Conservation (phyloP, 2,888 invertebrate genomes). For the Limenitis camilla region DNA sequence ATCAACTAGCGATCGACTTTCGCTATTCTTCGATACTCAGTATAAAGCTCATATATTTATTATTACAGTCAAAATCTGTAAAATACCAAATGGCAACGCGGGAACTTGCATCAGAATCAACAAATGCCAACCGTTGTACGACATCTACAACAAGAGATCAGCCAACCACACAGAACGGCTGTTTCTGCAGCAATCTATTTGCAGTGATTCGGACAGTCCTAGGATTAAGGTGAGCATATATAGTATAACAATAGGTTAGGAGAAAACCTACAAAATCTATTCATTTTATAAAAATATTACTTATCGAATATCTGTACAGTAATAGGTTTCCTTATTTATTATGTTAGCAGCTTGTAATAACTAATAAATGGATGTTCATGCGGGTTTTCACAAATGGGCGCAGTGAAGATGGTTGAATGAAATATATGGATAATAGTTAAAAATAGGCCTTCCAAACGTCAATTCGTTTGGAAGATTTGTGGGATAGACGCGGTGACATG, state of each 20-base stretch:
- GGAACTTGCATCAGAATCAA: conserved; percentile 32
- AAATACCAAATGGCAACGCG: conserved; percentile 31
- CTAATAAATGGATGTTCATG: no score
- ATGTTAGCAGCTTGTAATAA: no score
- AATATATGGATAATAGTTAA: no score
- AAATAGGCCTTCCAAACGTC: no score
- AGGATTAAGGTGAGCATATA: conserved; percentile 21
- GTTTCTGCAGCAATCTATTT: conserved; percentile 30
- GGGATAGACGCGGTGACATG: no score
- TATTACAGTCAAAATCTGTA: conserved; percentile 31
- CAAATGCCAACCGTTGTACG: conserved; percentile 30
- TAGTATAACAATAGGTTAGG: not conserved
- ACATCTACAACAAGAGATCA: conserved; percentile 23
- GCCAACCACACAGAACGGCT: conserved; percentile 25
- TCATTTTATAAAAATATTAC: not conserved
- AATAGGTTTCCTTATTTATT: no score
- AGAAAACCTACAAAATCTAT: not conserved
- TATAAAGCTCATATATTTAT: not conserved
- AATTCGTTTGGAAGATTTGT: no score
- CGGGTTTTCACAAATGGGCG: no score
- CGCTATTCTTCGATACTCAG: no score
- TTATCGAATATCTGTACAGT: not conserved
- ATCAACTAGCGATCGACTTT: not conserved
- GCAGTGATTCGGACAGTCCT: conserved; percentile 20
- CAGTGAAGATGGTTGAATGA: no score